Conservation (phyloP, 2,888 invertebrate species). For the Coenonympha glycerion region DNA sequence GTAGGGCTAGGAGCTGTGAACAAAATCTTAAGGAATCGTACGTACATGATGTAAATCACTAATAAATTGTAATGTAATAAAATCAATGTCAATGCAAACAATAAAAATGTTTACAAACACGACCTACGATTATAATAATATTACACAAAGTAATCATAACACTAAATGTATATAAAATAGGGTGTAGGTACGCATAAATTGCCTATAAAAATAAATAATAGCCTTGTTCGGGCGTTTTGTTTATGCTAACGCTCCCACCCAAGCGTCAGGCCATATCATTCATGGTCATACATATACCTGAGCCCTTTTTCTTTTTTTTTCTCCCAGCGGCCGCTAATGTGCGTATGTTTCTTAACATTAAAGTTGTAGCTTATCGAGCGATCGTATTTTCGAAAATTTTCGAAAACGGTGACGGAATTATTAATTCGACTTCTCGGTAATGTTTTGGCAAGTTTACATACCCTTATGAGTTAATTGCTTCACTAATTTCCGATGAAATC, state of each 20-base stretch:
- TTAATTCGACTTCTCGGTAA: slow-evolving; percentile 18
- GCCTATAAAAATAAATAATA: background rate
- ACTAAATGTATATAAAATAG: background rate
- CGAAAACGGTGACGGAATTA: slow-evolving; percentile 10
- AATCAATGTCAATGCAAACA: too few species aligned
- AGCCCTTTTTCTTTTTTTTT: slow-evolving; percentile 33
- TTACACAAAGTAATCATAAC: background rate
- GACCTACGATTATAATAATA: background rate
- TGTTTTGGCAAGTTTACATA: slow-evolving; percentile 7
- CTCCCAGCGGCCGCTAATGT: slow-evolving; percentile 32
- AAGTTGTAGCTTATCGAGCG: slow-evolving; percentile 31
- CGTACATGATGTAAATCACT: too few species aligned
- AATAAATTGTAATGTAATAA: too few species aligned
- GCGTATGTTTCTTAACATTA: slow-evolving; percentile 29
- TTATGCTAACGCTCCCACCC: slow-evolving; percentile 28
- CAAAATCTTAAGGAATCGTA: background rate
- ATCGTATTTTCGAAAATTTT: slow-evolving; percentile 23
- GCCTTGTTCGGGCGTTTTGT: background rate
- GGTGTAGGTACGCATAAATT: background rate
- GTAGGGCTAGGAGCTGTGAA: too few species aligned
- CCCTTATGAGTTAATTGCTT: background rate
- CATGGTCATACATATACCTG: slow-evolving; percentile 39
- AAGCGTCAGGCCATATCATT: slow-evolving; percentile 39
- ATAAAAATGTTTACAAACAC: too few species aligned
- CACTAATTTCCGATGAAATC: background rate